These are phyloP conservation scores for Phainopepla nitens DNA, from an alignment of 2,113 vertebrate species.

Conservation along the genomic window DNA sequence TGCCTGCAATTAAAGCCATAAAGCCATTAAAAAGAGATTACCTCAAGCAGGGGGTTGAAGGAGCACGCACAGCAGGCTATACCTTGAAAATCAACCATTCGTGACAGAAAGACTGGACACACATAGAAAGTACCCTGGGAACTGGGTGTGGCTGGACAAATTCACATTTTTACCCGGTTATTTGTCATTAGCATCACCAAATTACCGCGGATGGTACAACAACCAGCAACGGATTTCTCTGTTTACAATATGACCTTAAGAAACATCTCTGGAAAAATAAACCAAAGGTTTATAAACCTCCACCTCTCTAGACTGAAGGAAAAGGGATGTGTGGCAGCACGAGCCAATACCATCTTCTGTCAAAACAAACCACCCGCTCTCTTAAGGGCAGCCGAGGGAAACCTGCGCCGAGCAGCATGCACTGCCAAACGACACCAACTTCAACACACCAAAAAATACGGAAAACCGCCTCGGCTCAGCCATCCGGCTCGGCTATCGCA, in stretches of 20 bases:
- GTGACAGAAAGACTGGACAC: background rate
- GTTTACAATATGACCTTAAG: rapidly evolving
- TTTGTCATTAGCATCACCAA: background rate
- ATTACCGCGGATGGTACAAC: rapidly evolving
- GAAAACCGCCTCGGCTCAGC: background rate
- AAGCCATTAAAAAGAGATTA: background rate
- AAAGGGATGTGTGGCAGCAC: background rate
- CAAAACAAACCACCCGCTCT: background rate
- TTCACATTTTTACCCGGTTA: background rate
- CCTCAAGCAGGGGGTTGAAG: background rate
- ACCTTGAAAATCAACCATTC: background rate
- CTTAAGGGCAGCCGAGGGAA: background rate
- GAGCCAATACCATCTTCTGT: background rate
- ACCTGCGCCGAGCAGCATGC: background rate
- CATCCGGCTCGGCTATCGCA: background rate
- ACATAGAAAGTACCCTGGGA: background rate
- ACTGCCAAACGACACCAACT: background rate
- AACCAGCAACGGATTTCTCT: rapidly evolving
- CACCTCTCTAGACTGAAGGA: background rate
- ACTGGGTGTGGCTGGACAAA: constrained; percentile 33
- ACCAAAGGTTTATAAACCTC: background rate
- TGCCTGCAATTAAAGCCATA: background rate
- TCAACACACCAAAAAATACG: background rate
- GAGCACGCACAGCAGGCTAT: rapidly evolving
- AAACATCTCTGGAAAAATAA: background rate